Conservation (phyloP, 2,888 invertebrate genomes). For the Poecilobothrus nobilitatus region DNA sequence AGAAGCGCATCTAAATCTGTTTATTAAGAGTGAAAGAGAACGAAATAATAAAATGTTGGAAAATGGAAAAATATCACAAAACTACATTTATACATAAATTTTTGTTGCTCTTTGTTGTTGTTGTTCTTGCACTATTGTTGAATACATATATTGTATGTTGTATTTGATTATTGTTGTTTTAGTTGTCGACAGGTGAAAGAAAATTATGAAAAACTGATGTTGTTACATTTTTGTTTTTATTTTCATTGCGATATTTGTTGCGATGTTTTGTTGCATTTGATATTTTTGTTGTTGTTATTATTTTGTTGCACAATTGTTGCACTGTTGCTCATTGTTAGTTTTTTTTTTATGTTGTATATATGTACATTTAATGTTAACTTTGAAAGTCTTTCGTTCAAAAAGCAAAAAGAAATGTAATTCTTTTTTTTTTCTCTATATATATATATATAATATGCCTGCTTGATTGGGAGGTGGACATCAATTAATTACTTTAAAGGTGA, state of each 20-base stretch:
- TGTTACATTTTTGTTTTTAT: neutral
- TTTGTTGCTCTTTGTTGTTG: no score
- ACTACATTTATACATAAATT: neutral
- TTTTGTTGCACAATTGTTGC: neutral
- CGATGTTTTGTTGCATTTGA: no score
- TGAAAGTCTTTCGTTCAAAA: no score
- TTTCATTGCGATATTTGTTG: no score
- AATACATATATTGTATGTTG: no score
- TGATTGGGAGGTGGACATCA: constrained; percentile 6
- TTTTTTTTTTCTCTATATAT: neutral
- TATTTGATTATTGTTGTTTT: neutral
- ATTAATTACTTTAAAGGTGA: constrained; percentile 1
- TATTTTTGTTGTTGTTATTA: no score
- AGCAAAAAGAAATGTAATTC: neutral
- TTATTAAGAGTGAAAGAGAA: no score
- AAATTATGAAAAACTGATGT: constrained; percentile 2
- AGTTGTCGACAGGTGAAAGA: constrained; percentile 1
- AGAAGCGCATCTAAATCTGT: no score
- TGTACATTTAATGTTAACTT: no score
- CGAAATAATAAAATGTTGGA: no score
- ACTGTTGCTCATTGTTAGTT: neutral
- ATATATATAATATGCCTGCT: neutral
- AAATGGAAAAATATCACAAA: neutral
- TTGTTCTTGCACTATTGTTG: no score
- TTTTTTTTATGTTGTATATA: no score